phyloP scores from a whole-genome alignment of 1,140 invertebrate species.

The Temnothorax nylanderi region DNA sequence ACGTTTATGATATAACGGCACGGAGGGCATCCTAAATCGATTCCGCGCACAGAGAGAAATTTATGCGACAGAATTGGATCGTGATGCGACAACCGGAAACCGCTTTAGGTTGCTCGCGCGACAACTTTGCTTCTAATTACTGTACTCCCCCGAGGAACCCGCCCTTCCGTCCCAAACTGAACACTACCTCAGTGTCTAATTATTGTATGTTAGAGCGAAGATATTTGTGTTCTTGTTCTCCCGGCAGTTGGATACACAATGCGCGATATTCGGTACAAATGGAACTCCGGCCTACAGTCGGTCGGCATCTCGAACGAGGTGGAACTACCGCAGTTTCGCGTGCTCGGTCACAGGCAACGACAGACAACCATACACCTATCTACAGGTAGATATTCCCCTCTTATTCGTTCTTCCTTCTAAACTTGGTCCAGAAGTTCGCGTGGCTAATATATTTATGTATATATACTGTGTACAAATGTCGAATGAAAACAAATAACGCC shows the following conservation, averaged over 20 bases:
- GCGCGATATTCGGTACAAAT: slow-evolving; percentile 98
- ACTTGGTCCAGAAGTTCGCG: slow-evolving; percentile 67
- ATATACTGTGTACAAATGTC: background rate
- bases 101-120: slow-evolving; percentile 65
- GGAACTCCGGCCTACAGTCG: slow-evolving; percentile 95
- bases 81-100: background rate
- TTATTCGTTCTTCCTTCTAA: slow-evolving; percentile 73
- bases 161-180: slow-evolving; percentile 24
- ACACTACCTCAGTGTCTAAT: slow-evolving; percentile 74
- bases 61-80: slow-evolving; percentile 26
- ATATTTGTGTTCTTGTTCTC: slow-evolving; percentile 88
- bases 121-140: slow-evolving; percentile 62
- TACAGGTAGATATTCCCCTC: slow-evolving; percentile 92
- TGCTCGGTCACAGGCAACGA: slow-evolving; percentile 96
- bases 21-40: slow-evolving; percentile 63
- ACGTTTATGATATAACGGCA: slow-evolving; percentile 48
- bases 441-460: slow-evolving; percentile 36
- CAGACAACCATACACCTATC: slow-evolving; percentile 96
- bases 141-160: slow-evolving; percentile 23
- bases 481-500: background rate
- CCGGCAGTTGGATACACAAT: slow-evolving; percentile 97
- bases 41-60: slow-evolving; percentile 30
- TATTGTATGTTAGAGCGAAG: slow-evolving; percentile 85
- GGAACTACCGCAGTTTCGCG: slow-evolving; percentile 97
- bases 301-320: slow-evolving; percentile 96